Percentiles rank a stretch among this genome's conserved stretches.
These are phyloP conservation scores for Hipposideros larvatus DNA, from an alignment of 2,797 vertebrate species.

Conservation along the genomic window DNA sequence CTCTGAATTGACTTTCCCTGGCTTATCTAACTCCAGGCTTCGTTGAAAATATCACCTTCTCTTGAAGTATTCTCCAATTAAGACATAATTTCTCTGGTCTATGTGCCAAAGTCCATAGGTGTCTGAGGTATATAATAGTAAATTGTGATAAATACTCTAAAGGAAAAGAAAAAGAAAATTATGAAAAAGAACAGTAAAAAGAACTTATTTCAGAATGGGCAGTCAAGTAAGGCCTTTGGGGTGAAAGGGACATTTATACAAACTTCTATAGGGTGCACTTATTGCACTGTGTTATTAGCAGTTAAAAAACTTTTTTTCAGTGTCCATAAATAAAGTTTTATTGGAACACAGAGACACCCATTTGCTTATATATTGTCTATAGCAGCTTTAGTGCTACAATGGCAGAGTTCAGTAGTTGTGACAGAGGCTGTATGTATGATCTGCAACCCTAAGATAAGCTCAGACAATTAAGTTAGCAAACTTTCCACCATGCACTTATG, in stretches of 20 bases:
- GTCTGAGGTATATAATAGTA: neutral
- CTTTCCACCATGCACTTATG: too few species aligned
- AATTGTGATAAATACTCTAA: neutral
- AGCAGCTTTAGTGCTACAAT: neutral
- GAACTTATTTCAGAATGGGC: neutral
- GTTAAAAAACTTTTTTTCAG: too few species aligned
- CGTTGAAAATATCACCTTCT: conserved; percentile 34
- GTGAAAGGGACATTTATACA: neutral
- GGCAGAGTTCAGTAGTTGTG: neutral
- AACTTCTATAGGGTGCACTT: neutral
- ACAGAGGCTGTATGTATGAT: neutral
- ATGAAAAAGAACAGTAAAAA: neutral
- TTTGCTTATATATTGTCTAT: neutral
- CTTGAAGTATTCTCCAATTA: neutral
- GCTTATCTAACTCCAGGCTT: neutral
- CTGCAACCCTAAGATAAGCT: neutral
- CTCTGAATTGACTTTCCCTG: neutral
- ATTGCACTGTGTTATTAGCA: neutral
- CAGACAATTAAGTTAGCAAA: too few species aligned
- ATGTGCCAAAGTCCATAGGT: neutral
- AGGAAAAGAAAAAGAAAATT: neutral
- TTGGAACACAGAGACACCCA: neutral
- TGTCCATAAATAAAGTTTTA: neutral
- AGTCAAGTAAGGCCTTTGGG: neutral
- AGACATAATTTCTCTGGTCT: neutral